Evolutionary conservation across 2,113 vertebrate species (phyloP).

Genomic region (Ptilorrhoa leucosticta): DNA sequence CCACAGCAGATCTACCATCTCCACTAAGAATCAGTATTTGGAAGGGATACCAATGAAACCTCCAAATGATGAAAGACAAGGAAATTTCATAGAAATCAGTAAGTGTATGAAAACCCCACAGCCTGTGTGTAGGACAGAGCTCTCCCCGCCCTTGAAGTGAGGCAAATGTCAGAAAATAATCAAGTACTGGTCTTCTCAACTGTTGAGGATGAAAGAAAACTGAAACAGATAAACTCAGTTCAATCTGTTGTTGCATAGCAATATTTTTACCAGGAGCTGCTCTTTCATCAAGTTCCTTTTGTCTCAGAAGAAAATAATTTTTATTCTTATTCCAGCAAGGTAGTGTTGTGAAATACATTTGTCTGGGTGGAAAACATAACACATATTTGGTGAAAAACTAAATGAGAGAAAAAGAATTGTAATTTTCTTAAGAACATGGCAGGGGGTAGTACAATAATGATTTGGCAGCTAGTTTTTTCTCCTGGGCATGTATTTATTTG

Average conservation of each 20-base stretch:
- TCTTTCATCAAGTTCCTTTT: slow-evolving; percentile 37
- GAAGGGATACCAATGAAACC: not conserved
- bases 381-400: not conserved
- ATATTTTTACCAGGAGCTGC: slow-evolving; percentile 13
- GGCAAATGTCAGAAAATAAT: not conserved
- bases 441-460: not conserved
- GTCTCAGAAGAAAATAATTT: slow-evolving; percentile 41
- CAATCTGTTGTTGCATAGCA: slow-evolving; percentile 47
- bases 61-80: not conserved
- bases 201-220: not conserved
- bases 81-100: not conserved
- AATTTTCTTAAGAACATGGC: slow-evolving; percentile 21
- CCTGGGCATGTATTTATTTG: slow-evolving; percentile 24
- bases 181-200: not conserved
- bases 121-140: not conserved
- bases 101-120: not conserved
- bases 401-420: not conserved
- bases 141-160: not conserved
- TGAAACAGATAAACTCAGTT: not conserved
- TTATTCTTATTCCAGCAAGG: not conserved
- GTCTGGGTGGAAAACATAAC: not conserved
- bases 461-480: slow-evolving; percentile 12
- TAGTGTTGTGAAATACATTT: slow-evolving; percentile 4
- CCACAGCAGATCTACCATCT: not conserved
- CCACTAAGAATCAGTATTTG: not conserved